These are phyloP conservation scores for Vimba vimba DNA, from an alignment of 2,113 vertebrate species.

Conservation along the genomic window DNA sequence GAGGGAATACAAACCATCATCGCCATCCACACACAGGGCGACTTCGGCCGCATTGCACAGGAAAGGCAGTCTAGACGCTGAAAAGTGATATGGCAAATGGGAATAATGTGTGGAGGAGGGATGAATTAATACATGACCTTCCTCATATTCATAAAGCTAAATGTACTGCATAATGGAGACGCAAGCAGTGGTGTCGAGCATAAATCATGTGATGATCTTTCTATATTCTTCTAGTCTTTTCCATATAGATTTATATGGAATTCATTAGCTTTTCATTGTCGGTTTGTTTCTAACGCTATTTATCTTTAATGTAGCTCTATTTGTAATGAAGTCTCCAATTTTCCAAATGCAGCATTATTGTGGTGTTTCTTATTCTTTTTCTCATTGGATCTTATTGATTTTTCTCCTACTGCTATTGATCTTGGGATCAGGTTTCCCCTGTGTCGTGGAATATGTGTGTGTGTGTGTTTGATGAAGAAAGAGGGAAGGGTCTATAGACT, in stretches of 20 bases:
- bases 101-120: constrained; percentile 6
- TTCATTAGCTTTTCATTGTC: neutral
- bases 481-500: constrained; percentile 1
- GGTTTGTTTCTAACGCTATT: constrained; percentile 10
- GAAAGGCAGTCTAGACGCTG: constrained; percentile 16
- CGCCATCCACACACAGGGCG: neutral
- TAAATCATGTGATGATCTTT: constrained; percentile 26
- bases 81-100: constrained; percentile 30
- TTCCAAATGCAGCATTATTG: constrained; percentile 49
- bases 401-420: constrained; percentile 50
- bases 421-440: constrained; percentile 49
- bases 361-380: constrained; percentile 35
- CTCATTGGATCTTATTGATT: constrained; percentile 54
- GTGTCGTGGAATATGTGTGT: constrained; percentile 23
- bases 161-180: constrained; percentile 14
- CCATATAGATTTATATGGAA: constrained; percentile 9
- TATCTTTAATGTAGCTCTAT: constrained; percentile 27
- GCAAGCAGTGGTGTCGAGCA: neutral
- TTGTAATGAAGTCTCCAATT: constrained; percentile 44
- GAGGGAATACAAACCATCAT: constrained; percentile 37
- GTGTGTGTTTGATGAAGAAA: constrained; percentile 11
- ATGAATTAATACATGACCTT: constrained; percentile 18
- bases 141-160: constrained; percentile 15
- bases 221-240: neutral
- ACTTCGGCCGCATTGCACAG: neutral